Evolutionary conservation across 2,888 invertebrate genomes (phyloP).

Genomic region (Podabrus alpinus): DNA sequence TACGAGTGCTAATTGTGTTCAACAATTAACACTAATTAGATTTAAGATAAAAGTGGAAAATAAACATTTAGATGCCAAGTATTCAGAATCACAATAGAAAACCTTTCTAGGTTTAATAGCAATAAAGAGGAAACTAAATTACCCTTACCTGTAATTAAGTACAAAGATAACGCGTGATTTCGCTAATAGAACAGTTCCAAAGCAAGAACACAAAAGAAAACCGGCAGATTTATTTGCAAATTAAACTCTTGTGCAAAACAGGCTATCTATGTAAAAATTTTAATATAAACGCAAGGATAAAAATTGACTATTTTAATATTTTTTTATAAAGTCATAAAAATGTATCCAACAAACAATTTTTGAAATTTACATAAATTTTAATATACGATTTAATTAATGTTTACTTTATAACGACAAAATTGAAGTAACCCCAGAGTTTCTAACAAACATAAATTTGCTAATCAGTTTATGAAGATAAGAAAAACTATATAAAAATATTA

Average conservation of each 20-base stretch:
- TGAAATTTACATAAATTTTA: background rate
- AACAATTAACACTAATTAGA: slow-evolving; percentile 30
- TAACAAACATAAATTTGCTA: background rate
- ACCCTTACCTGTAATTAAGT: slow-evolving; percentile 13
- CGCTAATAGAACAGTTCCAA: slow-evolving; percentile 11
- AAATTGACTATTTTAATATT: background rate
- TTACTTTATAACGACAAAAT: background rate
- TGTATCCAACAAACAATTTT: background rate
- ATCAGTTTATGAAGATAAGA: background rate
- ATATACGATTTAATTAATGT: background rate
- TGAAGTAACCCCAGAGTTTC: background rate
- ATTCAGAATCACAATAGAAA: slow-evolving; percentile 12
- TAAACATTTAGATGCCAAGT: slow-evolving; percentile 9
- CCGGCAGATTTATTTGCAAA: slow-evolving; percentile 14
- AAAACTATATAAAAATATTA: slow-evolving; percentile 3
- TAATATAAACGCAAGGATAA: background rate
- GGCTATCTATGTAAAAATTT: background rate
- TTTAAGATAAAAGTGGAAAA: slow-evolving; percentile 18
- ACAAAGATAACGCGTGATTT: slow-evolving; percentile 17
- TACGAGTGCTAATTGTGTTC: slow-evolving; percentile 27
- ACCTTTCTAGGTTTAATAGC: slow-evolving; percentile 16
- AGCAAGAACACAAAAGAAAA: slow-evolving; percentile 10
- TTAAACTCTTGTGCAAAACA: slow-evolving; percentile 7
- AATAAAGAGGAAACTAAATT: slow-evolving; percentile 3
- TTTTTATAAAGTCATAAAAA: background rate